A percentile compares a stretch with the other conserved stretches of the same genome.
Conservation (phyloP, 2,113 vertebrate species). For the Coptodon bakossiorum region DNA sequence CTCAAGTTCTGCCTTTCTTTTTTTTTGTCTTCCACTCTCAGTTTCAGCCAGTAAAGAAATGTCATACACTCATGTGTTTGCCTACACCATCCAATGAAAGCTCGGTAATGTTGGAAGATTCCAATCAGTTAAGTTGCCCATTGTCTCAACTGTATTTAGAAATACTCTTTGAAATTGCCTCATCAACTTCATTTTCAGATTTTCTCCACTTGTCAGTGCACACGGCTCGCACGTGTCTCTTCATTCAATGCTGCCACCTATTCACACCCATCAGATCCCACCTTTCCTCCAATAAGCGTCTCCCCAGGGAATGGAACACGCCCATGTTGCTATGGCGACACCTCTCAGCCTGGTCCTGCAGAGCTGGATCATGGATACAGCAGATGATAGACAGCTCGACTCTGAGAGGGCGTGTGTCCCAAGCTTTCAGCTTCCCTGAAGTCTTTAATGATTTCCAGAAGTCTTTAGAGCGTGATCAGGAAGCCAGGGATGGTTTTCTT, state of each 20-base stretch:
- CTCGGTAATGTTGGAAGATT: neutral
- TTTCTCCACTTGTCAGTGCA: neutral
- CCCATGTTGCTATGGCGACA: slow-evolving; percentile 67
- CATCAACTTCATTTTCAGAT: neutral
- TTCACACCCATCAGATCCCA: slow-evolving; percentile 23
- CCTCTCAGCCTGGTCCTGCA: slow-evolving; percentile 27
- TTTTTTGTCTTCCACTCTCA: neutral
- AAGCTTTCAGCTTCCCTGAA: slow-evolving; percentile 22
- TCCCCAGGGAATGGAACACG: slow-evolving; percentile 41
- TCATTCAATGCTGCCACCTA: slow-evolving; percentile 18
- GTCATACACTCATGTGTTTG: neutral
- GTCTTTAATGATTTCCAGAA: neutral
- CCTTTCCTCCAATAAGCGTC: slow-evolving; percentile 46
- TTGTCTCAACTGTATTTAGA: neutral
- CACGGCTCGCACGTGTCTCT: neutral
- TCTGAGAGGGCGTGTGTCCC: slow-evolving; percentile 27
- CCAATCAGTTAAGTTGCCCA: neutral
- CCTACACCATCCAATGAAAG: neutral
- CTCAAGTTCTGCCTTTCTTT: neutral
- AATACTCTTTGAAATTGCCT: neutral
- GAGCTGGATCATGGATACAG: slow-evolving; percentile 35
- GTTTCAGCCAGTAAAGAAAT: neutral
- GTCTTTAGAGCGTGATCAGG: neutral
- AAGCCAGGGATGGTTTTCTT: neutral
- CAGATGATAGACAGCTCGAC: slow-evolving; percentile 33